Conservation (phyloP, 1,140 invertebrate genomes). For the Helicoverpa zea region DNA sequence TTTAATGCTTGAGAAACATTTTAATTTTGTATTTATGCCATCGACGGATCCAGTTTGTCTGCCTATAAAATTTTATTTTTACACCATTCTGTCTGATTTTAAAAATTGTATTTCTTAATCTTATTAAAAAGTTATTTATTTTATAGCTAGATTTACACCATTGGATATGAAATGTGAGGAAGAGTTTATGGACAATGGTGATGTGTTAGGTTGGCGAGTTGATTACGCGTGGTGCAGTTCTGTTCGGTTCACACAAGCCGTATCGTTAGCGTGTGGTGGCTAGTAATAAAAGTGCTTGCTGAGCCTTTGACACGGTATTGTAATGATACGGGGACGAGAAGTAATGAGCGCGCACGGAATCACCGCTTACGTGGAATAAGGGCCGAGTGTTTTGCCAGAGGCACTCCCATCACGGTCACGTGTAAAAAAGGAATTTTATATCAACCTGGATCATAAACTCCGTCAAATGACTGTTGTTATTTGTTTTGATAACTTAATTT, state of each 20-base stretch:
- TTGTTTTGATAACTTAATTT: slow-evolving; percentile 47
- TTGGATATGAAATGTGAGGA: slow-evolving; percentile 31
- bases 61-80: slow-evolving; percentile 66
- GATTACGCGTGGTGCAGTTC: slow-evolving; percentile 58
- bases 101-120: slow-evolving; percentile 48
- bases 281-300: slow-evolving; percentile 65
- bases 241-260: slow-evolving; percentile 45
- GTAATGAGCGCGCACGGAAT: slow-evolving; percentile 67
- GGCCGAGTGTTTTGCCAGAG: slow-evolving; percentile 60
- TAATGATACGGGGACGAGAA: slow-evolving; percentile 54
- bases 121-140: slow-evolving; percentile 50
- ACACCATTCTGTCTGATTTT: slow-evolving; percentile 52
- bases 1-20: slow-evolving; percentile 61
- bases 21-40: slow-evolving; percentile 62
- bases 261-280: slow-evolving; percentile 30
- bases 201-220: slow-evolving; percentile 55
- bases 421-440: slow-evolving; percentile 65
- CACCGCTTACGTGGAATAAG: slow-evolving; percentile 61
- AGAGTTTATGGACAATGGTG: slow-evolving; percentile 16
- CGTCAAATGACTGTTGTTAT: slow-evolving; percentile 43
- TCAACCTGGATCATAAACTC: slow-evolving; percentile 52
- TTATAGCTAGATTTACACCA: slow-evolving; percentile 48
- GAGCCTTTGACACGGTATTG: slow-evolving; percentile 59
- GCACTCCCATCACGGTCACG: slow-evolving; percentile 67
- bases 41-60: slow-evolving; percentile 59